phyloP scores from a whole-genome alignment of 1,140 invertebrate species.

The Maniola jurtina region DNA sequence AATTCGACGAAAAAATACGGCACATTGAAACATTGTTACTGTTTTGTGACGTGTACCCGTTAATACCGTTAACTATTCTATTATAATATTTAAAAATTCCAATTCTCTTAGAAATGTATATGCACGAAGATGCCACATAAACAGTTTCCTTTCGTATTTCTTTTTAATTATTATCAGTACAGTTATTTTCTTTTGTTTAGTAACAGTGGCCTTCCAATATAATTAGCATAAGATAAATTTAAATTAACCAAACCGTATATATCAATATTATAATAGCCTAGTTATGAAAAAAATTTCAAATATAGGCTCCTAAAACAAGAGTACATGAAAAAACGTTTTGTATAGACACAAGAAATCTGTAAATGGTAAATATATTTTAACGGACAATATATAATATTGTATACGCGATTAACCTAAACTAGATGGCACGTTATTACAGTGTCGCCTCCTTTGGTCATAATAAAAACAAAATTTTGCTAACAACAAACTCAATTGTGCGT shows the following conservation, averaged over 20 bases:
- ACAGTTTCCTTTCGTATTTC: constrained; percentile 34
- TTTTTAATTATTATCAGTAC: constrained; percentile 29
- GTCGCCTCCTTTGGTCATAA: constrained; percentile 75
- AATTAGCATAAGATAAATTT: constrained; percentile 56
- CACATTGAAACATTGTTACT: constrained; percentile 13
- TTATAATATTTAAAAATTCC: constrained; percentile 12
- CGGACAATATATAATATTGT: constrained; percentile 79
- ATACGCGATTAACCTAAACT: constrained; percentile 79
- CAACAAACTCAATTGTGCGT: constrained; percentile 74
- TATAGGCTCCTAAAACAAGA: constrained; percentile 80
- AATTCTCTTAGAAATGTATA: constrained; percentile 21
- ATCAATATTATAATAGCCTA: constrained; percentile 59
- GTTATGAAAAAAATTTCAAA: constrained; percentile 66
- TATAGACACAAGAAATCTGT: constrained; percentile 79
- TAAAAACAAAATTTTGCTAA: constrained; percentile 60
- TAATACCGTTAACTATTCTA: constrained; percentile 1
- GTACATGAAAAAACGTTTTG: constrained; percentile 78
- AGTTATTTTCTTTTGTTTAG: constrained; percentile 54
- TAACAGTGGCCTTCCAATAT: constrained; percentile 49
- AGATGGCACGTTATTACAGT: constrained; percentile 79
- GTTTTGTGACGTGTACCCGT: constrained; percentile 34
- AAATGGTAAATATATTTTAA: constrained; percentile 80
- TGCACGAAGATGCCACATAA: constrained; percentile 61
- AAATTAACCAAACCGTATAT: constrained; percentile 61
- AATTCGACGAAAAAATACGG: constrained; percentile 23